These are phyloP conservation scores for Pitangus sulphuratus DNA, from an alignment of 2,797 vertebrate genomes.

Conservation along the genomic window DNA sequence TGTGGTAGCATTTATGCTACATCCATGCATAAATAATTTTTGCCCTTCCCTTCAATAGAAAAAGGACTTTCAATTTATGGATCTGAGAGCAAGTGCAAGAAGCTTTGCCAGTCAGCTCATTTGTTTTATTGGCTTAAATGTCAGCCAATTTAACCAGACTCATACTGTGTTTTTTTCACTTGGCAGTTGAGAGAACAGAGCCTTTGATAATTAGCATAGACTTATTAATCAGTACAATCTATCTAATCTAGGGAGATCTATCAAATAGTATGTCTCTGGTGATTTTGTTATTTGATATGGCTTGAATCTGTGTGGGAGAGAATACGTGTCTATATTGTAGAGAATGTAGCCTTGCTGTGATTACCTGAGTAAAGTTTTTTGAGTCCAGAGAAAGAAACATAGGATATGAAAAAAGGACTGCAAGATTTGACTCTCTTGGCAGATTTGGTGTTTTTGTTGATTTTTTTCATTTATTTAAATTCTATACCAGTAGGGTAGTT, in stretches of 20 bases:
- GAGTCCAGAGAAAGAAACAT: background rate
- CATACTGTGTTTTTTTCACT: constrained; percentile 20
- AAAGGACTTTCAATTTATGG: background rate
- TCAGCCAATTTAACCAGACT: constrained; percentile 20
- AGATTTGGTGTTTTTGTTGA: background rate
- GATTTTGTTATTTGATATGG: background rate
- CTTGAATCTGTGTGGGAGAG: background rate
- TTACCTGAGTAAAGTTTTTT: background rate
- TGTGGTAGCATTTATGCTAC: background rate
- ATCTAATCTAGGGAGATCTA: background rate
- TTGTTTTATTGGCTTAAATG: constrained; percentile 26
- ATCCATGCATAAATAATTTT: background rate
- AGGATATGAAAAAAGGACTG: background rate
- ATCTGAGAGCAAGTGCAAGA: background rate
- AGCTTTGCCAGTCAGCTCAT: background rate
- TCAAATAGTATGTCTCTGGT: background rate
- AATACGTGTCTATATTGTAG: background rate
- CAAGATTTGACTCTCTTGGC: background rate
- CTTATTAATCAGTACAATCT: background rate
- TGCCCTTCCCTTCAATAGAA: background rate
- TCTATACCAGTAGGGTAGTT: background rate
- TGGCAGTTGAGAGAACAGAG: background rate
- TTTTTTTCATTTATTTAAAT: background rate
- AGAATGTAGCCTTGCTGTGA: background rate
- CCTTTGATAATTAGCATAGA: background rate